Evolutionary conservation across 2,113 vertebrate species (phyloP), one percentile per base, ranked within the genome.

Genomic region (Puma concolor): DNA sequence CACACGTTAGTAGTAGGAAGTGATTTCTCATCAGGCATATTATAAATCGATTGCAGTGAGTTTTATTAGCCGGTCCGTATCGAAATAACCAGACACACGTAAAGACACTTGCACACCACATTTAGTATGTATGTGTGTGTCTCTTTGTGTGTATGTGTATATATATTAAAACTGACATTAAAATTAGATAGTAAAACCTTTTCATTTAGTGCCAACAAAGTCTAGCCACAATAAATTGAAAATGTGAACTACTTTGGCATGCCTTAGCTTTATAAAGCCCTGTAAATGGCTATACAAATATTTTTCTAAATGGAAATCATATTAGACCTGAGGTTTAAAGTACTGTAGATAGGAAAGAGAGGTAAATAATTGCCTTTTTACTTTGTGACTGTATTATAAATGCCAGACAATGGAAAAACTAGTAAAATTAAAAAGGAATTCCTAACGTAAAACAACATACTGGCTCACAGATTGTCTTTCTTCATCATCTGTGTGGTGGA

Each of bases 221-320:
- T 92, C 97, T 81, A n/a, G 9, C 84, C 63, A 92, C 94, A 98
- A 97, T 98, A 98, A 98, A 98, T 10, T 97, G 91, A 97, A 98
- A 98, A 98, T 96, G 0, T 79, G 98, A 98, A 97, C 97, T 95
- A 87, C 72, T 77, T 98, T 98, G 98, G 98, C 98, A 95, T 97
- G 89, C 69, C 5, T 0, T 81, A 91, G 88, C 97, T 98, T 98
- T 98, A 98, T 90, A 99, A 98, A 98, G 74, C 92, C 98, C 98
- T 98, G 91, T 98, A 98, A 98, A 99, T 97, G 95, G 92, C 97
- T 64, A 48, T 85, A 93, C 93, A 98, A 98, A 98, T 98, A 97
- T 97, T 94, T 97, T 98, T 98, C 98, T 98, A 98, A 98, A 96
- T 98, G 98, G 97, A 98, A 98, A 98, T 94, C 94, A 88, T 86